Conservation (phyloP, 53 echinoderm and acorn worm species). For the Holothuria scabra region DNA sequence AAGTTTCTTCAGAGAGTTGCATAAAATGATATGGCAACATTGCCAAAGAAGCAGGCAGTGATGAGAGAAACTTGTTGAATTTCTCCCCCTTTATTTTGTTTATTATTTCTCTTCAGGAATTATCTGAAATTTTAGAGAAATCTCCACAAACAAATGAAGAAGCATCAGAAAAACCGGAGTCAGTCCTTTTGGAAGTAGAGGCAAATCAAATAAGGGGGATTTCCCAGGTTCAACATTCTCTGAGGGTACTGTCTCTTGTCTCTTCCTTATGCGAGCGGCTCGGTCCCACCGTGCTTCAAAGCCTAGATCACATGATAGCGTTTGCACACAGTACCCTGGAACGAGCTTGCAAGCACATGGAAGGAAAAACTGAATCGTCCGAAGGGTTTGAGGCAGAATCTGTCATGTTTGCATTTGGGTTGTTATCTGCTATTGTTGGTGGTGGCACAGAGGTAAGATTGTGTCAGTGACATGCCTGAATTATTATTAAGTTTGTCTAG, state of each 20-base stretch:
- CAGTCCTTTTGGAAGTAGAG: constrained; percentile 66
- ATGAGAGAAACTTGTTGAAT: too few species aligned
- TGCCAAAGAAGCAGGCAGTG: too few species aligned
- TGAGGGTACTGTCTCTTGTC: constrained; percentile 72
- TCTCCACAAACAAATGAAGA: neutral
- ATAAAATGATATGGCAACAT: too few species aligned
- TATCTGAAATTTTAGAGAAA: constrained; percentile 4
- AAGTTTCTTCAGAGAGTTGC: too few species aligned
- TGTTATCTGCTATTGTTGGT: constrained; percentile 68
- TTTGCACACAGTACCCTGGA: constrained; percentile 81
- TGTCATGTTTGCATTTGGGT: constrained; percentile 75
- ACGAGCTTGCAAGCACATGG: constrained; percentile 71
- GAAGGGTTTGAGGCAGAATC: constrained; percentile 86
- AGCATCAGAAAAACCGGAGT: neutral
- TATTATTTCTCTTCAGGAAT: constrained; percentile 1
- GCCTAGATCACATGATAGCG: constrained; percentile 75
- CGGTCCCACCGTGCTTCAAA: constrained; percentile 71
- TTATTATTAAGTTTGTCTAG: neutral
- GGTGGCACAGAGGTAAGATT: constrained; percentile 68
- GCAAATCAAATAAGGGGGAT: constrained; percentile 37
- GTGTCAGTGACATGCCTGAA: neutral
- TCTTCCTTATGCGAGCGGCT: constrained; percentile 76
- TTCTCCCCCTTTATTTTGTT: neutral
- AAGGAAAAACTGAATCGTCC: constrained; percentile 28
- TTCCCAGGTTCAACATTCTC: constrained; percentile 56